Percentiles rank a stretch among this genome's conserved stretches.
phyloP scores from a whole-genome alignment of 1,140 invertebrate genomes.

The Bombus haemorrhoidalis region DNA sequence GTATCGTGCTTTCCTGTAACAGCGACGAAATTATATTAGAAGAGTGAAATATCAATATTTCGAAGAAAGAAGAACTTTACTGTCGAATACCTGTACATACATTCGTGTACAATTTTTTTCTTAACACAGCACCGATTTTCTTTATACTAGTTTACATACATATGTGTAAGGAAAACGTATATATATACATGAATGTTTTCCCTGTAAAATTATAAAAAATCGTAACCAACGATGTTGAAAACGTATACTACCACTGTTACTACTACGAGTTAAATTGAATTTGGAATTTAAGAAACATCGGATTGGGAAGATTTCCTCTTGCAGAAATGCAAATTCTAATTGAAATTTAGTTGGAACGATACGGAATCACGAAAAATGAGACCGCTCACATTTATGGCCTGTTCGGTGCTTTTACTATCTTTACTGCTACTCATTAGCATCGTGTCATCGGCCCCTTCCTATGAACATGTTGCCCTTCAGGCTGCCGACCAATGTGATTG shows the following conservation, averaged over 20 bases:
- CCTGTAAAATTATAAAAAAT: neutral
- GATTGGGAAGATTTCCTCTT: neutral
- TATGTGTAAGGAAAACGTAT: neutral
- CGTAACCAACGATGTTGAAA: neutral
- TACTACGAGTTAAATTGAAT: neutral
- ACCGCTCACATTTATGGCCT: neutral
- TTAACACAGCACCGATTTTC: neutral
- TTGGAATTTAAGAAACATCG: neutral
- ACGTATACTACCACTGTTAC: neutral
- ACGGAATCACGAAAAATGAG: constrained; percentile 38
- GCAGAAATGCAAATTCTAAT: neutral
- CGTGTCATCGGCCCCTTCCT: constrained; percentile 70
- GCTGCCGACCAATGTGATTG: constrained; percentile 80
- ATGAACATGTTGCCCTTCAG: constrained; percentile 70
- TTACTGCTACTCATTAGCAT: constrained; percentile 55
- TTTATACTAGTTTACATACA: neutral
- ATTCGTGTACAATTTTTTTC: neutral
- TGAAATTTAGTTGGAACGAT: neutral
- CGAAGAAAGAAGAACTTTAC: neutral
- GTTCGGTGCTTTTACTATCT: constrained; percentile 36
- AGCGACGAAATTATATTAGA: neutral
- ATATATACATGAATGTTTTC: neutral
- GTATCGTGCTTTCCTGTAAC: neutral
- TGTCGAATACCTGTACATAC: neutral
- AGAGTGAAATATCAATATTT: neutral